Percentiles rank a stretch among this genome's conserved stretches.
Conservation (phyloP, 1,140 invertebrate species). For the Hydropsyche tenuis region DNA sequence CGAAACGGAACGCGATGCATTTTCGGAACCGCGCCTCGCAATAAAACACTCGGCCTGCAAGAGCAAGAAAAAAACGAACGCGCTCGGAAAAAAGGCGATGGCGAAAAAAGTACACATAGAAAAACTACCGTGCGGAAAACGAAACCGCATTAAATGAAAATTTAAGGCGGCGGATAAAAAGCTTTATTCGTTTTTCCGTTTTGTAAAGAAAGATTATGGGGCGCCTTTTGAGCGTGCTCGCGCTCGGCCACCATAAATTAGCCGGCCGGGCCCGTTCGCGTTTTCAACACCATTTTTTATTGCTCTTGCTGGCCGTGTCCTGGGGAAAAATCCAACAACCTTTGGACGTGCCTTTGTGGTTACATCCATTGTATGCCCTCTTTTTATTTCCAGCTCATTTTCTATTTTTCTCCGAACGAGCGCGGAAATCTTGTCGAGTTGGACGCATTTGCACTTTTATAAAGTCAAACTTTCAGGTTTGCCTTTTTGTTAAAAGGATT, state of each 20-base stretch:
- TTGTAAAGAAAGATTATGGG: conserved; percentile 43
- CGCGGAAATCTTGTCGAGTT: conserved; percentile 13
- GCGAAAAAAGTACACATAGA: background rate
- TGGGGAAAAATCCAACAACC: background rate
- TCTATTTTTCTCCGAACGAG: too few relatives aligned
- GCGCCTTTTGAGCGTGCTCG: conserved; percentile 41
- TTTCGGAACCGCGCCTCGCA: too few relatives aligned
- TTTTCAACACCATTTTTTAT: conserved; percentile 42
- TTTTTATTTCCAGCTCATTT: background rate
- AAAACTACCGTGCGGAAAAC: conserved; percentile 6
- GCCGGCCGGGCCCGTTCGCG: conserved; percentile 29
- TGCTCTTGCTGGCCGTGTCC: conserved; percentile 31
- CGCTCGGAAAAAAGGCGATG: too few relatives aligned
- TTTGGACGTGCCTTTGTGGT: conserved; percentile 29
- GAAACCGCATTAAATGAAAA: conserved; percentile 37
- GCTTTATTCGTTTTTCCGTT: conserved; percentile 38
- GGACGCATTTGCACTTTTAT: conserved; percentile 3
- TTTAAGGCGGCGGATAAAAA: conserved; percentile 31
- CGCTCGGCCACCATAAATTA: conserved; percentile 41
- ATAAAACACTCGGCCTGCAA: background rate
- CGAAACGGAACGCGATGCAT: background rate
- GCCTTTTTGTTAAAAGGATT: too few relatives aligned
- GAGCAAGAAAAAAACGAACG: background rate
- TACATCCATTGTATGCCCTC: conserved; percentile 22
- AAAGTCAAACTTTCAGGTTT: background rate